Evolutionary conservation across 2,113 vertebrate species (phyloP).

Genomic region (Psilopsiagon aurifrons): DNA sequence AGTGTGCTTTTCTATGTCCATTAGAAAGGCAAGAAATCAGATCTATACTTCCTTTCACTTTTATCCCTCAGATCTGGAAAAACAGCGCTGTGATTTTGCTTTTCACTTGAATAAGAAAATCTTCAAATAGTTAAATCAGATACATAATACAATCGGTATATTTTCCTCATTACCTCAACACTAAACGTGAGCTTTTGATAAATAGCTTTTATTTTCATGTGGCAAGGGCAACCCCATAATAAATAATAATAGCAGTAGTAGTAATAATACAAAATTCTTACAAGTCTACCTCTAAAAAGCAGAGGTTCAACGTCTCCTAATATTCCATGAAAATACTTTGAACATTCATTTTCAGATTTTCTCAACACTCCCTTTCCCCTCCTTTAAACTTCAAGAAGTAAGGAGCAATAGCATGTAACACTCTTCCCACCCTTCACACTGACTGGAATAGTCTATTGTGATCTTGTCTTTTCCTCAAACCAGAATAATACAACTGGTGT

Average conservation of each 20-base stretch:
- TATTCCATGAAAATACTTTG: not conserved
- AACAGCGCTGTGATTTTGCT: not conserved
- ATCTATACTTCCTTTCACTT: not conserved
- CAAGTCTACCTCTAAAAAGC: not conserved
- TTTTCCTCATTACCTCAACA: not conserved
- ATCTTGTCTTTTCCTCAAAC: slow-evolving; percentile 5
- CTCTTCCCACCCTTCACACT: not conserved
- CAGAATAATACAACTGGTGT: not conserved
- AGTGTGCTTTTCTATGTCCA: not conserved
- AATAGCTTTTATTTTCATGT: not conserved
- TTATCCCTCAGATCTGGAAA: not conserved
- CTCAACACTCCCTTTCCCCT: not conserved
- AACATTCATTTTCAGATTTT: not conserved
- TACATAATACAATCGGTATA: not conserved
- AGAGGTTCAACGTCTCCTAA: not conserved
- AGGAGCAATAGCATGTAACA: not conserved
- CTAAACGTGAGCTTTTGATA: not conserved
- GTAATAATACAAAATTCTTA: not conserved
- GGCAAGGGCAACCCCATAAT: not conserved
- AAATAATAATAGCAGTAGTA: not conserved
- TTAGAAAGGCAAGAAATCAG: not conserved
- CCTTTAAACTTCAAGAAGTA: not conserved
- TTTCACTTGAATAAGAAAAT: not conserved
- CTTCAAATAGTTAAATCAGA: not conserved
- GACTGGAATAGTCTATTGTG: slow-evolving; percentile 5